Conservation (phyloP, 2,888 invertebrate species). For the Spicauda simplicius region DNA sequence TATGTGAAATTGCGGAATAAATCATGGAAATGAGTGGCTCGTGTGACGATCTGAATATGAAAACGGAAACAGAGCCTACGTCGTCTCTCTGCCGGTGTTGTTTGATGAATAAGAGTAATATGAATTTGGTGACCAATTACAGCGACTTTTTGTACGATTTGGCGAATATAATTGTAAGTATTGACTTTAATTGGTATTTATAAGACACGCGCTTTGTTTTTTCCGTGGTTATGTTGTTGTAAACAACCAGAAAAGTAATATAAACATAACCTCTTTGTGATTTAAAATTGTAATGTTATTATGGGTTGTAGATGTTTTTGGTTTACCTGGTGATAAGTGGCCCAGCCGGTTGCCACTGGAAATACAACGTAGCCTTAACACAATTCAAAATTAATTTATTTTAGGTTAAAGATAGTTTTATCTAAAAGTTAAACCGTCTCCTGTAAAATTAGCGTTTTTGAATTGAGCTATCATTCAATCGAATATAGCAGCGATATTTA, state of each 20-base stretch:
- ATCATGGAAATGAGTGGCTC: neutral
- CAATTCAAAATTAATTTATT: no score
- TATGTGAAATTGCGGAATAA: neutral
- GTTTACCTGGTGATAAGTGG: no score
- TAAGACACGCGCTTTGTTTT: neutral
- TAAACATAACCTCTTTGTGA: conserved; percentile 13
- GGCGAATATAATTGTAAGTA: conserved; percentile 64
- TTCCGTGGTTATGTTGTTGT: neutral
- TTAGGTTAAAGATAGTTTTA: no score
- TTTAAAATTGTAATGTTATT: no score
- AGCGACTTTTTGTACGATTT: conserved; percentile 58
- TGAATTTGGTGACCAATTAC: conserved; percentile 50
- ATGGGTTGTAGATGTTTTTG: no score
- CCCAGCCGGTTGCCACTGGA: no score
- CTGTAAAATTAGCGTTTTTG: no score
- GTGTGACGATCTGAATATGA: conserved; percentile 1
- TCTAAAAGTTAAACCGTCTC: no score
- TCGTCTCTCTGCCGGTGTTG: conserved; percentile 67
- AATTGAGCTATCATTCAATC: no score
- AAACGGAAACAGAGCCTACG: conserved; percentile 38
- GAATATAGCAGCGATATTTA: no score
- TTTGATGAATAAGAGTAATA: conserved; percentile 59
- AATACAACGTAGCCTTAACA: no score
- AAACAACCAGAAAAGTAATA: neutral
- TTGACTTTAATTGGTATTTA: neutral